A percentile compares a stretch with the other conserved stretches of the same genome.
Conservation (phyloP, 2,888 invertebrate species). For the Hermaeophaga mercurialis region DNA sequence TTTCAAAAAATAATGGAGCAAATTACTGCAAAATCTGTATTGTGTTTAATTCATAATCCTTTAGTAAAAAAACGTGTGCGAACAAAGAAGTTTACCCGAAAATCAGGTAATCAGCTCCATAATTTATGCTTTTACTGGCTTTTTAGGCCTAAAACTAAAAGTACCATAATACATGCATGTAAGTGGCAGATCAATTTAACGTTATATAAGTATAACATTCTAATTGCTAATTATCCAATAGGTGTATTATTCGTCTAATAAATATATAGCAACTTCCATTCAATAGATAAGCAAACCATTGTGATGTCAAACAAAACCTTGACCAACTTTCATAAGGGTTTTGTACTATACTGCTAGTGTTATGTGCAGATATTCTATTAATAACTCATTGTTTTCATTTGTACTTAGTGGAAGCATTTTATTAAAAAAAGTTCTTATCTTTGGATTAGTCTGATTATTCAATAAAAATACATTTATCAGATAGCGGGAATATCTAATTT, state of each 20-base stretch:
- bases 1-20: slow-evolving; percentile 31
- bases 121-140: slow-evolving; percentile 14
- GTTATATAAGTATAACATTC: not conserved
- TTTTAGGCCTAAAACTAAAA: slow-evolving; percentile 16
- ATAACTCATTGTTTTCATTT: slow-evolving; percentile 16
- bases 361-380: slow-evolving; percentile 12
- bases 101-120: slow-evolving; percentile 39
- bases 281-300: slow-evolving; percentile 6
- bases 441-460: not conserved
- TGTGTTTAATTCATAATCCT: slow-evolving; percentile 30
- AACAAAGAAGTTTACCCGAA: slow-evolving; percentile 42
- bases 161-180: slow-evolving; percentile 19
- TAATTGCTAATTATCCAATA: not conserved
- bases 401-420: not conserved
- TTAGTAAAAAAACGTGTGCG: slow-evolving; percentile 37
- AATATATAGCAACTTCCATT: not conserved
- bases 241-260: slow-evolving; percentile 10
- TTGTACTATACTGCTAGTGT: slow-evolving; percentile 4
- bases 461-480: not conserved
- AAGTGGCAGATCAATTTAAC: slow-evolving; percentile 5
- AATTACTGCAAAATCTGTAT: slow-evolving; percentile 26
- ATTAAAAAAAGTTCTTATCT: not conserved
- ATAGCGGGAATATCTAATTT: too few relatives aligned
- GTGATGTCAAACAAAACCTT: slow-evolving; percentile 7
- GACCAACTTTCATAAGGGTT: slow-evolving; percentile 21